A percentile compares a stretch with the other conserved stretches of the same genome.
Conservation (phyloP, 2,113 vertebrate genomes). For the Corythaixoides concolor region DNA sequence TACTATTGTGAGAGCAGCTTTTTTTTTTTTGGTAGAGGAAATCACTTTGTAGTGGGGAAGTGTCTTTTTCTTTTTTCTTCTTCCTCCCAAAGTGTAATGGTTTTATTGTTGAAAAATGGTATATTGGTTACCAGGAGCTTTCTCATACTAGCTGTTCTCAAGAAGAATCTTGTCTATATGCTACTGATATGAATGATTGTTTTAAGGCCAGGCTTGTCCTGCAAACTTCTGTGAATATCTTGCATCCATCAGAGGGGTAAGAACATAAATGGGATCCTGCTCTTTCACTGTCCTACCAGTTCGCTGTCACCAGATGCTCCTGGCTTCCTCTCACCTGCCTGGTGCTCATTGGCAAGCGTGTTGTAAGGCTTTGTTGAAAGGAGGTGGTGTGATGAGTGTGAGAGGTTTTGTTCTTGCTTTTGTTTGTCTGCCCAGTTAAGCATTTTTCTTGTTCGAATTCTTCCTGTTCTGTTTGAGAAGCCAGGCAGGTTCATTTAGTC, state of each 20-base stretch:
- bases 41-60: background rate
- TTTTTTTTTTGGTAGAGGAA: background rate
- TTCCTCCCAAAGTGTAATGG: background rate
- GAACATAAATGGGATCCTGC: background rate
- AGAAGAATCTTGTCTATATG: background rate
- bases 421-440: background rate
- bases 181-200: background rate
- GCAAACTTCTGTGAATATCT: background rate
- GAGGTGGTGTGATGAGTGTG: background rate
- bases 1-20: background rate
- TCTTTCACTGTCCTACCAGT: background rate
- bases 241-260: background rate
- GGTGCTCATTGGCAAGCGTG: background rate
- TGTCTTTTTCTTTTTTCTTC: background rate
- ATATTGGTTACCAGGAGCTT: background rate
- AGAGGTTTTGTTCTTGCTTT: background rate
- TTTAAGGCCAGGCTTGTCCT: background rate
- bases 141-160: background rate
- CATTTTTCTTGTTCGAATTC: background rate
- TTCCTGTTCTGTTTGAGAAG: background rate
- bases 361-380: background rate
- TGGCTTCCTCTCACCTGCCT: background rate
- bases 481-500: background rate
- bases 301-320: background rate
- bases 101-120: background rate